Conservation (phyloP, 64 coral and sea anemone species). For the Stichodactyla mertensii region DNA sequence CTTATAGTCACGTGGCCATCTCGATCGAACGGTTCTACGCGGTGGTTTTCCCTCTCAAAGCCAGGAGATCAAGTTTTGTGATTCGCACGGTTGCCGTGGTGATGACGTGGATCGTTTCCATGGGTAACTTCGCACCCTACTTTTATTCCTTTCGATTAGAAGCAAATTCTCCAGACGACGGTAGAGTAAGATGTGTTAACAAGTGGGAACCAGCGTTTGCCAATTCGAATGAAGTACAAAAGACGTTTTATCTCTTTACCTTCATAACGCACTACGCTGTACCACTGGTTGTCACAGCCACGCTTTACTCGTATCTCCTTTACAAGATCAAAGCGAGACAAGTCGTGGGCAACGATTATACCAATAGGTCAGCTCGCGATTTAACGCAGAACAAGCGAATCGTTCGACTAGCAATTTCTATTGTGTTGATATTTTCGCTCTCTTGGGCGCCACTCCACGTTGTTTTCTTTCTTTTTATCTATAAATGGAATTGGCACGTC, state of each 20-base stretch:
- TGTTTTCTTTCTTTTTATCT: not conserved
- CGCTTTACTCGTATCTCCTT: not conserved
- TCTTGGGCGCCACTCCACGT: constrained; percentile 9
- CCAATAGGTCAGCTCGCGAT: not conserved
- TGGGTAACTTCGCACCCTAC: constrained; percentile 9
- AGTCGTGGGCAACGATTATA: constrained; percentile 8
- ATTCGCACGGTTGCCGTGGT: not conserved
- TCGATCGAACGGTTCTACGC: constrained; percentile 61
- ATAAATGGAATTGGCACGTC: not conserved
- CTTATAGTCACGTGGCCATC: constrained; percentile 55
- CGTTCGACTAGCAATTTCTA: constrained; percentile 1
- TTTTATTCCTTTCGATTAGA: constrained; percentile 8
- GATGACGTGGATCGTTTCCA: constrained; percentile 12
- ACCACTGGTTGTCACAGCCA: not conserved
- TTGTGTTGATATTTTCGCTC: not conserved
- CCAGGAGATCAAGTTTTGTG: not conserved
- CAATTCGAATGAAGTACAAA: not conserved
- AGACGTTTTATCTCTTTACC: not conserved
- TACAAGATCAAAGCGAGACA: not conserved
- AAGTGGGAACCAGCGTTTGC: not conserved
- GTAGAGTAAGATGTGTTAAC: not conserved
- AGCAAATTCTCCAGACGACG: not conserved
- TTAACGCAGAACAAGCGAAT: constrained; percentile 1
- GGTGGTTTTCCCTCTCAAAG: constrained; percentile 59
- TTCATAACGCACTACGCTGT: not conserved